These are phyloP conservation scores for Drosophila biarmipes DNA, from an alignment of 1,140 invertebrate genomes.

Conservation along the genomic window DNA sequence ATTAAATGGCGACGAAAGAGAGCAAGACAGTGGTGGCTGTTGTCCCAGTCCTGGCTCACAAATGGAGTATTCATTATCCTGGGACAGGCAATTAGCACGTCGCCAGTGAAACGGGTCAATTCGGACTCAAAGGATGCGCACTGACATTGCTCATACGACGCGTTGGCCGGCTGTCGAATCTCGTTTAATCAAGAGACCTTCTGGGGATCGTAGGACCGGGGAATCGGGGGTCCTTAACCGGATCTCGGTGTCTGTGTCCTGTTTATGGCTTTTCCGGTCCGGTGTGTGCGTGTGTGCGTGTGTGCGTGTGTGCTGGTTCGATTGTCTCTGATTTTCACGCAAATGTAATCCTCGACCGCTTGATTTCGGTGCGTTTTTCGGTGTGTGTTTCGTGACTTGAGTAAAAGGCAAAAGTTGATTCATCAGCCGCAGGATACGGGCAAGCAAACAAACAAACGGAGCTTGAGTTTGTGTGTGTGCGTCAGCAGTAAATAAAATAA, in stretches of 20 bases:
- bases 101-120: conserved; percentile 45
- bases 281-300: conserved; percentile 11
- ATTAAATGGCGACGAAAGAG: conserved; percentile 62
- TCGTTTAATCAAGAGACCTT: conserved; percentile 68
- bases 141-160: conserved; percentile 55
- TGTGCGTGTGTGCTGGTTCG: conserved; percentile 36
- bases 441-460: conserved; percentile 22
- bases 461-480: conserved; percentile 43
- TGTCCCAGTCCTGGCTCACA: background rate
- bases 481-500: conserved; percentile 70
- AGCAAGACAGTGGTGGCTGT: background rate
- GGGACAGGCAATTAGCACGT: conserved; percentile 71
- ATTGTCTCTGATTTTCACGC: conserved; percentile 77
- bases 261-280: conserved; percentile 13
- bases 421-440: conserved; percentile 76
- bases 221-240: conserved; percentile 30
- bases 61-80: conserved; percentile 62
- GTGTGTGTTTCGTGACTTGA: conserved; percentile 82
- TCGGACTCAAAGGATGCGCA: conserved; percentile 47
- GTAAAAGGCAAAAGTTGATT: conserved; percentile 80
- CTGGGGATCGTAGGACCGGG: conserved; percentile 1
- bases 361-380: conserved; percentile 45
- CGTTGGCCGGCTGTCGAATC: conserved; percentile 39
- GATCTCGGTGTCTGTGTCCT: conserved; percentile 38
- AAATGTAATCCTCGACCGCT: conserved; percentile 69